Evolutionary conservation across 2,797 vertebrate species (phyloP).

Genomic region (Mus minutoides): DNA sequence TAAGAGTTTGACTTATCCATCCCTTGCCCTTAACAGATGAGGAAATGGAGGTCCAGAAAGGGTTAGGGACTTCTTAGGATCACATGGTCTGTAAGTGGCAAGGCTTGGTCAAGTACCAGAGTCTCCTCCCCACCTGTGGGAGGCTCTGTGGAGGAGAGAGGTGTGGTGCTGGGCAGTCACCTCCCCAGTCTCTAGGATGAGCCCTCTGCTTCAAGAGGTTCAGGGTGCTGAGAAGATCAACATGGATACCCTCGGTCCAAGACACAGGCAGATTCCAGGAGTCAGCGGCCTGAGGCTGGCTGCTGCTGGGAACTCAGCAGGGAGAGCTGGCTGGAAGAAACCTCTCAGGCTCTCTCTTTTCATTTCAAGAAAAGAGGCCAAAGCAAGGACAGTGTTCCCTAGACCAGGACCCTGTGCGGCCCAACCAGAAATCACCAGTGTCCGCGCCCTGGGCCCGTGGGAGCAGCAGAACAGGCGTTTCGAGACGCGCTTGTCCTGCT

Average conservation of each 20-base stretch:
- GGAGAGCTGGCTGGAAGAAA: neutral
- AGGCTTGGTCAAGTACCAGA: neutral
- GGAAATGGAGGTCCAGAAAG: neutral
- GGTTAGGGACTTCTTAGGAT: neutral
- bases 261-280: neutral
- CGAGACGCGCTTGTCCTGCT: neutral
- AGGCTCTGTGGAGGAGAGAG: neutral
- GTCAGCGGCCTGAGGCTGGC: neutral
- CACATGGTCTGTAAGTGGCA: neutral
- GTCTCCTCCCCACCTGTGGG: neutral
- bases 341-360: neutral
- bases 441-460: neutral
- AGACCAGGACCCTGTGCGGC: neutral
- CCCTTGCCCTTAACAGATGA: neutral
- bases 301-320: neutral
- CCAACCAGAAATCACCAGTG: neutral
- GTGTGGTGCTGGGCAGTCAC: neutral
- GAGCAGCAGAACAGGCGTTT: neutral
- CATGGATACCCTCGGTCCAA: neutral
- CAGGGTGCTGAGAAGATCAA: neutral
- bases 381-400: neutral
- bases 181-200: neutral
- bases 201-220: neutral
- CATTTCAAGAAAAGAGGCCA: slow-evolving; percentile 5
- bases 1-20: neutral